Evolutionary conservation across 2,888 invertebrate genomes (phyloP), one percentile per base, ranked within the genome.

Genomic region (Vanessa cardui): DNA sequence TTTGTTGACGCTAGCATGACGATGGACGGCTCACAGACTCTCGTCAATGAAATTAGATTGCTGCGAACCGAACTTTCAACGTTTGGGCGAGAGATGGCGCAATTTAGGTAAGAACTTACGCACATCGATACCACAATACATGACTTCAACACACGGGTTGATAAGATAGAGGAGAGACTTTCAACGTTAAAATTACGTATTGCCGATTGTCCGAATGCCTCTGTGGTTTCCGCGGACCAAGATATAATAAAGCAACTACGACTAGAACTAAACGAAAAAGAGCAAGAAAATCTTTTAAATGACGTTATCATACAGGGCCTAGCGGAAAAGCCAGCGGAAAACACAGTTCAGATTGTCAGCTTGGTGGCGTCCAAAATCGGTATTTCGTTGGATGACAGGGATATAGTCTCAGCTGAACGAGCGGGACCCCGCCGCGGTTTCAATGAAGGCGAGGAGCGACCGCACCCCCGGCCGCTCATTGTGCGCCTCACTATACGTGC

Each of bases 1-100:
- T 33, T 33, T 33, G 33, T 33, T 33, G 70, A 76, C 4, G 15
- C 74, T 2, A 84, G 85, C 49, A 62, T 83, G 70, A 59, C 59
- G 59, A n/a, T 21, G 31, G 9, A 33, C 7, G 33, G 33, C 33
- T 33, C 46, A 46, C 46, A 1, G 46, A 46, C 16, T 46, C 46
- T 46, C n/a, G 16, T 46, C 46, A 46, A 46, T 15, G 46, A 46
- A 46, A 46, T 46, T n/a, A 46, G 46, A 46, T 46, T 46, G 46
- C 46, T 46, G 46, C 46, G 46, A 46, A 46, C 46, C 5, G 46
- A 46, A 46, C 46, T 46, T 46, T 46, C 15, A 46, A 46, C 33
- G 33, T 33, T 33, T 33, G 33, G 33, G 33, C 33, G 33, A 33
- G 33, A 33, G 33, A 33, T 33, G 46, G 46, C 46, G 46, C 46